Conservation (phyloP, 2,888 invertebrate genomes). For the Drosophila suboccidentalis region DNA sequence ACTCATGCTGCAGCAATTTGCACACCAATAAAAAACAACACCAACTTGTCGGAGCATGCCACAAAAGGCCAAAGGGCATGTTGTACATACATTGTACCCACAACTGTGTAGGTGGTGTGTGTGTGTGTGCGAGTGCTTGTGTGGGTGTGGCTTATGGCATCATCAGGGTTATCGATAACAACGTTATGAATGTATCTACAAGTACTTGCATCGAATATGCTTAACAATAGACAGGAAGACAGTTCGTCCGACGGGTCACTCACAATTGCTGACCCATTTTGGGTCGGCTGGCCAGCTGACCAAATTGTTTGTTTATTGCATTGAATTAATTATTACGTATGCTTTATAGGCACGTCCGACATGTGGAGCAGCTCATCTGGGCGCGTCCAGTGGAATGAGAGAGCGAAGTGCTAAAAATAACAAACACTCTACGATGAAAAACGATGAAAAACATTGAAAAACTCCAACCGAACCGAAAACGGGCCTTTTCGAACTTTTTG, state of each 20-base stretch:
- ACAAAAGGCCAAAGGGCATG: slow-evolving; percentile 64
- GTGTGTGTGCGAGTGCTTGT: background rate
- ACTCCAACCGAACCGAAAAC: slow-evolving; percentile 56
- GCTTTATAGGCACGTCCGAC: slow-evolving; percentile 51
- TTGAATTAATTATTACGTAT: slow-evolving; percentile 77
- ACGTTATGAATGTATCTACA: slow-evolving; percentile 11
- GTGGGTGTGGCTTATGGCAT: slow-evolving; percentile 26
- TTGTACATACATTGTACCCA: slow-evolving; percentile 2
- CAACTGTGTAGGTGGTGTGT: slow-evolving; percentile 10
- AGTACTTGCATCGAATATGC: slow-evolving; percentile 4
- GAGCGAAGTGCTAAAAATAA: slow-evolving; percentile 50
- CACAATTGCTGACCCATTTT: slow-evolving; percentile 79
- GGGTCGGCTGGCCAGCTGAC: slow-evolving; percentile 35
- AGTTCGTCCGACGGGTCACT: slow-evolving; percentile 47
- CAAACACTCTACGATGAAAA: slow-evolving; percentile 39
- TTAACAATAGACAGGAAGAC: slow-evolving; percentile 77
- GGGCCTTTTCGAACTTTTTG: slow-evolving; percentile 74
- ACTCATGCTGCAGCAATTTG: slow-evolving; percentile 54
- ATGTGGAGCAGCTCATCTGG: slow-evolving; percentile 46
- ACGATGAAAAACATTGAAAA: slow-evolving; percentile 50
- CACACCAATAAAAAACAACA: slow-evolving; percentile 63
- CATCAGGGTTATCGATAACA: slow-evolving; percentile 27
- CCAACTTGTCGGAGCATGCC: slow-evolving; percentile 47
- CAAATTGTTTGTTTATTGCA: slow-evolving; percentile 70
- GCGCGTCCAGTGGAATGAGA: slow-evolving; percentile 25